phyloP scores from a whole-genome alignment of 92 coral and sea anemone species.

The Epizoanthus scotinus region DNA sequence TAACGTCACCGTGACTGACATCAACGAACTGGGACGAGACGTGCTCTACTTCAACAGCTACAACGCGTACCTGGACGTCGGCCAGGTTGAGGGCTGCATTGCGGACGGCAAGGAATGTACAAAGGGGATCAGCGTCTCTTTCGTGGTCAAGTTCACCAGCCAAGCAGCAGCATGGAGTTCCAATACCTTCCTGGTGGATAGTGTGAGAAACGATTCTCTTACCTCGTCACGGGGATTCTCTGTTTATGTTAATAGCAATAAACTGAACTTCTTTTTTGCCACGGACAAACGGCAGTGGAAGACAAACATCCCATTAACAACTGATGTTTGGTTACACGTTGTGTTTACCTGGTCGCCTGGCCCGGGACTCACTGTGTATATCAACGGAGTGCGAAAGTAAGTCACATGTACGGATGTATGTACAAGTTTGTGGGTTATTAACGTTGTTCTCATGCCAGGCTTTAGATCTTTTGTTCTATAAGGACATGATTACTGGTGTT shows the following conservation, averaged over 20 bases:
- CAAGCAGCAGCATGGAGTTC: slow-evolving; percentile 68
- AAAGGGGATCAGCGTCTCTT: slow-evolving; percentile 71
- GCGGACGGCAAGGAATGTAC: slow-evolving; percentile 64
- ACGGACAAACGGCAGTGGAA: slow-evolving; percentile 50
- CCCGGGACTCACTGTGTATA: slow-evolving; percentile 53
- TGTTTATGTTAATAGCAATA: slow-evolving; percentile 58
- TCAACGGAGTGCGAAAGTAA: slow-evolving; percentile 69
- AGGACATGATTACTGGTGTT: too few species aligned
- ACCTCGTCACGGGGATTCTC: slow-evolving; percentile 73
- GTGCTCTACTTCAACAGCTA: slow-evolving; percentile 59
- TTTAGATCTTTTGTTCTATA: too few species aligned
- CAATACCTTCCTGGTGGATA: slow-evolving; percentile 74
- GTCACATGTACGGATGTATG: neutral
- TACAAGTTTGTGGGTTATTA: too few species aligned
- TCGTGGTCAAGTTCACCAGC: slow-evolving; percentile 73
- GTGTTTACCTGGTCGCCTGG: slow-evolving; percentile 74
- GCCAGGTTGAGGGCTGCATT: slow-evolving; percentile 60
- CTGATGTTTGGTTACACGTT: slow-evolving; percentile 86
- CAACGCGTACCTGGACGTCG: slow-evolving; percentile 62
- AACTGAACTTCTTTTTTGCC: slow-evolving; percentile 61
- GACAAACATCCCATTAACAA: slow-evolving; percentile 42
- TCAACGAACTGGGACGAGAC: slow-evolving; percentile 51
- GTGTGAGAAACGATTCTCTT: slow-evolving; percentile 54
- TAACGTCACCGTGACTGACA: slow-evolving; percentile 55
- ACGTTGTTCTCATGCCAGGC: too few species aligned